Conservation (phyloP, 1,140 invertebrate species). For the Sinonovacula constricta region DNA sequence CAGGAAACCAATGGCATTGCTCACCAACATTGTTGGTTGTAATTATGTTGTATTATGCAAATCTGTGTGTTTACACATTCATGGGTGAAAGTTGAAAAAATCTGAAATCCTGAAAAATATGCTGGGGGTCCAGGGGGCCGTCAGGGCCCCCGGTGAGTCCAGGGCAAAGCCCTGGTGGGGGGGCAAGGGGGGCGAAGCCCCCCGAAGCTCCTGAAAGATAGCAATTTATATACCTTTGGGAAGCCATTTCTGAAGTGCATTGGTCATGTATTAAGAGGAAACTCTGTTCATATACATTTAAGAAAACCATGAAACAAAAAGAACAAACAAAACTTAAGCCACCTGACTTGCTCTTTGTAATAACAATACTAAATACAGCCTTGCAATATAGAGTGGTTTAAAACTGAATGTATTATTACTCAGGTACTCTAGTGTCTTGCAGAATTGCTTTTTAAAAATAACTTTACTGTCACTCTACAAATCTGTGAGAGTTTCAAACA, state of each 20-base stretch:
- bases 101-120: not conserved
- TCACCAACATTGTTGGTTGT: no score
- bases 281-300: not conserved
- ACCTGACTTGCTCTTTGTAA: no score
- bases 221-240: not conserved
- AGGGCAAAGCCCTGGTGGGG: not conserved
- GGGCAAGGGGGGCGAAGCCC: not conserved
- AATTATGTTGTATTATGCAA: no score
- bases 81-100: not conserved
- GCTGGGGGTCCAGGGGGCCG: not conserved
- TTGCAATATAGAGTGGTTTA: no score
- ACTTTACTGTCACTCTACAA: no score
- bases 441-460: no score
- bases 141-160: not conserved
- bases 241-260: no score
- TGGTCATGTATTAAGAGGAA: not conserved
- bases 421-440: no score
- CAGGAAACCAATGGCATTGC: slow-evolving; percentile 96
- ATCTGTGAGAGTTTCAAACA: no score
- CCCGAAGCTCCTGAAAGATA: not conserved
- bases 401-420: no score
- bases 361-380: no score
- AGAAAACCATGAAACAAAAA: not conserved
- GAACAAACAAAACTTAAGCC: no score
- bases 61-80: not conserved